Percentiles rank a stretch among this genome's conserved stretches.
Conservation (phyloP, 2,113 vertebrate genomes). For the Sarotherodon lohbergeri region DNA sequence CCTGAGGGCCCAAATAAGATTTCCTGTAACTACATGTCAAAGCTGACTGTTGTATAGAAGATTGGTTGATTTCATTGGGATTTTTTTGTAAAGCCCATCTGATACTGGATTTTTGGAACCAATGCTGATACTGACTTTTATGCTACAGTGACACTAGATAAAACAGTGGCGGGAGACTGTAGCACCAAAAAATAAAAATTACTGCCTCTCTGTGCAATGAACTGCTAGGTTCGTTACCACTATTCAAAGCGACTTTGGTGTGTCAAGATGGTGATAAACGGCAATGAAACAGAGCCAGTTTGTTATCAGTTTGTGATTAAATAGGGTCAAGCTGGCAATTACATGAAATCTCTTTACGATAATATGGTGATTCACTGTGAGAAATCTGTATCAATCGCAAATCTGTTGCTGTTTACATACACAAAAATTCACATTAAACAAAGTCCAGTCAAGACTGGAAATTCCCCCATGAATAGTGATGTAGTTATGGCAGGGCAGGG, state of each 20-base stretch:
- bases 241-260: background rate
- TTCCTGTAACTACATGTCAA: background rate
- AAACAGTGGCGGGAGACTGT: background rate
- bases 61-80: background rate
- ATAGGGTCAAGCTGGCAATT: background rate
- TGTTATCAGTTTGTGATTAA: background rate
- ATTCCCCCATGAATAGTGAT: background rate
- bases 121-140: background rate
- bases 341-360: background rate
- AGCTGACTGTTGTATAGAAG: background rate
- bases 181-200: background rate
- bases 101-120: background rate
- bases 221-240: background rate
- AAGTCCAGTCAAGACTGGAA: background rate
- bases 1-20: background rate
- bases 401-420: background rate
- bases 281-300: background rate
- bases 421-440: background rate
- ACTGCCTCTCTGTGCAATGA: background rate
- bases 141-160: background rate
- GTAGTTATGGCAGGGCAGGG: background rate
- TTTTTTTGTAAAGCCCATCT: background rate
- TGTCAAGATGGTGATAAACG: background rate
- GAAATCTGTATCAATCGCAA: background rate
- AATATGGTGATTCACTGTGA: background rate